A percentile compares a stretch with the other conserved stretches of the same genome.
These are phyloP conservation scores for Enteromius thamalakanensis DNA, from an alignment of 2,797 vertebrate species.

Conservation along the genomic window DNA sequence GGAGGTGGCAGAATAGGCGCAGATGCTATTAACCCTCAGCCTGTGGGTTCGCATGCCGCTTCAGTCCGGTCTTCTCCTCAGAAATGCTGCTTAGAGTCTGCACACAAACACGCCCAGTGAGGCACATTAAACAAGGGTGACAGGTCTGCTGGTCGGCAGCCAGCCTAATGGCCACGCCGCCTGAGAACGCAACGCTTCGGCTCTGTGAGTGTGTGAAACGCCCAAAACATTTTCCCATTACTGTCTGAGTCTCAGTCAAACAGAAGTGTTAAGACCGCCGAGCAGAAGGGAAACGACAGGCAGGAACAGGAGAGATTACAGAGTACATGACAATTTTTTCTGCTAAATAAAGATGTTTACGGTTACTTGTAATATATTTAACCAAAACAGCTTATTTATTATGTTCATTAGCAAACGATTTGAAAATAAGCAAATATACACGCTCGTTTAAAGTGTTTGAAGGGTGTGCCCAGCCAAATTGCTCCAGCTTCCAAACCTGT, in stretches of 20 bases:
- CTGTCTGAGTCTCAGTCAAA: conserved; percentile 34
- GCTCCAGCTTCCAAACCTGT: not conserved
- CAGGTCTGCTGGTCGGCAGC: conserved; percentile 54
- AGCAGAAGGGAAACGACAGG: not conserved
- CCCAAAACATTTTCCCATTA: conserved; percentile 48
- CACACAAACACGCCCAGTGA: conserved; percentile 41
- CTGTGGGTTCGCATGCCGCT: conserved; percentile 28
- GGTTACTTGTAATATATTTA: not conserved
- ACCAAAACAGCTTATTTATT: not conserved
- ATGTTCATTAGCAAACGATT: not conserved
- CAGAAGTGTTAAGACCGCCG: conserved; percentile 15
- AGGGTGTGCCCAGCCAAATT: not conserved
- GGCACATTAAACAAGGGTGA: conserved; percentile 53
- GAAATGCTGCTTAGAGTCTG: conserved; percentile 20
- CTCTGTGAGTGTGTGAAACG: conserved; percentile 48
- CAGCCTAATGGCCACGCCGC: conserved; percentile 50
- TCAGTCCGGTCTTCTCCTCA: not conserved
- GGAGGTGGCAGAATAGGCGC: not conserved
- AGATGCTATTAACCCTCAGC: conserved; percentile 38
- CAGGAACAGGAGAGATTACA: not conserved
- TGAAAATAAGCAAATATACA: not conserved
- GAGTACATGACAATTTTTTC: not conserved
- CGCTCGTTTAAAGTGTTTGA: not conserved
- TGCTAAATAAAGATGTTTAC: not conserved
- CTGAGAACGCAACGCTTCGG: conserved; percentile 41